These are phyloP conservation scores for Gila robusta DNA, from an alignment of 2,797 vertebrate genomes.

Conservation along the genomic window DNA sequence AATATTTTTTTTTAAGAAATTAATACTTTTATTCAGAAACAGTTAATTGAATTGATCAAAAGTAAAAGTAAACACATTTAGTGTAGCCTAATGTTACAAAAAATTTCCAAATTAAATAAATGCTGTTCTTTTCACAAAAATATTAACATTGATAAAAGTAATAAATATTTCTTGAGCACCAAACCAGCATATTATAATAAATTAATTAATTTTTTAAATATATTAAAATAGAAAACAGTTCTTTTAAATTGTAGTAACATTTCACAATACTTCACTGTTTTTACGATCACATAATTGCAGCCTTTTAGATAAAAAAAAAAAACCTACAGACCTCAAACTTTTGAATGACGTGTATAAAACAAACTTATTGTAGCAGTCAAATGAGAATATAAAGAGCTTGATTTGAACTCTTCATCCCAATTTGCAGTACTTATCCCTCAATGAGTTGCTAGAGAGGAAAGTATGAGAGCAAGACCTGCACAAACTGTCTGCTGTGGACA, in stretches of 20 bases:
- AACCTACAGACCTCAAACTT: not conserved
- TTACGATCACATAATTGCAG: not conserved
- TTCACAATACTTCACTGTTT: not conserved
- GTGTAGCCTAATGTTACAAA: not conserved
- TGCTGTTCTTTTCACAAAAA: not conserved
- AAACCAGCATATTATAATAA: not conserved
- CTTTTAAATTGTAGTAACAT: not conserved
- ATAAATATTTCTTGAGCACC: not conserved
- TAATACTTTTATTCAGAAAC: too few relatives aligned
- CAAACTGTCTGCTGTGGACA: not conserved
- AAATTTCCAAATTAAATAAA: not conserved
- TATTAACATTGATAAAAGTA: not conserved
- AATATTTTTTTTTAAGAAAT: too few relatives aligned
- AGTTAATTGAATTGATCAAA: too few relatives aligned
- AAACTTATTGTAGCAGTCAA: not conserved
- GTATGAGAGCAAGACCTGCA: not conserved
- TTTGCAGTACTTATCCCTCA: not conserved
- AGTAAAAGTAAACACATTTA: not conserved
- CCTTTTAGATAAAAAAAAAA: not conserved
- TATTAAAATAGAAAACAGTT: too few relatives aligned
- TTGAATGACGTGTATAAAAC: not conserved
- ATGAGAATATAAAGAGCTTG: conserved; percentile 1
- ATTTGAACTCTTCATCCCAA: not conserved
- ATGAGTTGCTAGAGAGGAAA: not conserved
- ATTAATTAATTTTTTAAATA: too few relatives aligned